Conservation (phyloP, 2,113 vertebrate genomes). For the Anser brachyrhynchus region DNA sequence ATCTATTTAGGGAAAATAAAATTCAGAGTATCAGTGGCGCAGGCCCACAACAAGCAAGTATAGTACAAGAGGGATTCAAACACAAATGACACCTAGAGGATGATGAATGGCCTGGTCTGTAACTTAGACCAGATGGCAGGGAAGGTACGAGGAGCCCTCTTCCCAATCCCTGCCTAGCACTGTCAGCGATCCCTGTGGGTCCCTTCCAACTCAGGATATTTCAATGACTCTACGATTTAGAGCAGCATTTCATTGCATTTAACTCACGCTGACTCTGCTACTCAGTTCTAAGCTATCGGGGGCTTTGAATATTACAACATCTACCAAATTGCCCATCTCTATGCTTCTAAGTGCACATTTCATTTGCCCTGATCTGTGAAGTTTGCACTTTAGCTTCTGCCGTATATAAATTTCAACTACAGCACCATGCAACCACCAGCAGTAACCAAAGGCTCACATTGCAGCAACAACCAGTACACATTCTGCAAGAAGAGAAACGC, state of each 20-base stretch:
- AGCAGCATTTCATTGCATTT: neutral
- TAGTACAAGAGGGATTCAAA: neutral
- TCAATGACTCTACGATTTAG: too few relatives aligned
- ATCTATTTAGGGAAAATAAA: conserved; percentile 18
- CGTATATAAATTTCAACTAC: neutral
- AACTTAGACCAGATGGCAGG: neutral
- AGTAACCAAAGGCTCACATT: neutral
- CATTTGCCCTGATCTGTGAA: neutral
- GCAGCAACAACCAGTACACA: neutral
- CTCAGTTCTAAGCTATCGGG: neutral
- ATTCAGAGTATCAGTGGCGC: neutral
- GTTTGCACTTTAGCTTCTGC: neutral
- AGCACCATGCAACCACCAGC: neutral
- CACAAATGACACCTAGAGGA: neutral
- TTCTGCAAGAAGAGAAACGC: neutral
- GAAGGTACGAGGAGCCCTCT: neutral
- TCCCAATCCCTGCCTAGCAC: neutral
- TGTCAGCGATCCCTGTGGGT: neutral
- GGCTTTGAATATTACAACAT: neutral
- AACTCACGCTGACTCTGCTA: neutral
- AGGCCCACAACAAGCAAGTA: neutral
- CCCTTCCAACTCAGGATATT: too few relatives aligned
- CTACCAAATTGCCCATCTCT: neutral
- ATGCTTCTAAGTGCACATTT: neutral
- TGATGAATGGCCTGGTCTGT: neutral